Base-by-base conservation (phyloP, 2,888 invertebrate species). In the Entomobrya multifasciata region DNA sequence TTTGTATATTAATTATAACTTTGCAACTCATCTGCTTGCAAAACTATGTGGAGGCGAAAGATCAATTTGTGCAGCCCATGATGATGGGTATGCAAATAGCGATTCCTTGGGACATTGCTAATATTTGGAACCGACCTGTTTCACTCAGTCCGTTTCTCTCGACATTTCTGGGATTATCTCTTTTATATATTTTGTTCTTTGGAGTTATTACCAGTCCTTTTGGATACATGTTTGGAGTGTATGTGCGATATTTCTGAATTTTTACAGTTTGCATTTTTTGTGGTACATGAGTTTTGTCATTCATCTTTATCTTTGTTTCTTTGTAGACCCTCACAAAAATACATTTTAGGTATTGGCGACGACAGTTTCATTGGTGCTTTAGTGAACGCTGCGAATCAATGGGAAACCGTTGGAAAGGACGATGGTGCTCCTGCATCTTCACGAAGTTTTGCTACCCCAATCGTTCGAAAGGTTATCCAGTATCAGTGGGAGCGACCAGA, bases 171-270 rank as follows among this genome's bases (percentile, higher is more conserved):
- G 88, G 89, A 25, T 52, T 87, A 25, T 62, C 85, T 15, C 55
- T 91, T 15, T 60, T 88, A 1, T 77, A 76, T 0, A 89, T 91
- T 25, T 36, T 91, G 17, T 89, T 91, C 41, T 90, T 90, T 47
- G 90, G 91, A 1, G 91, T 91, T 4, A 90, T 91, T 15, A 90
- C 90, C 74, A 87, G 27, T 85, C 91, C 36, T 5, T 91, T 91
- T 79, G 91, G 91, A 3, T 91, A 91, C 86, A 88, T 91, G 87
- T 90, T 91, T 76, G 91, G 91, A 25, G 88, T 91, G 60, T 82
- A 82, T 47, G 82, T 13, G 15, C 27, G 8, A 8, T 6, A 6
- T 36, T 4, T 36, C 8, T 36, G 36, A 36, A 4, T 36, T 4
- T 36, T 76, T 22, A 60, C 17, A 60, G 36, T 44, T 41, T 77